phyloP scores from a whole-genome alignment of 1,140 invertebrate genomes.

The Lordiphosa collinella region DNA sequence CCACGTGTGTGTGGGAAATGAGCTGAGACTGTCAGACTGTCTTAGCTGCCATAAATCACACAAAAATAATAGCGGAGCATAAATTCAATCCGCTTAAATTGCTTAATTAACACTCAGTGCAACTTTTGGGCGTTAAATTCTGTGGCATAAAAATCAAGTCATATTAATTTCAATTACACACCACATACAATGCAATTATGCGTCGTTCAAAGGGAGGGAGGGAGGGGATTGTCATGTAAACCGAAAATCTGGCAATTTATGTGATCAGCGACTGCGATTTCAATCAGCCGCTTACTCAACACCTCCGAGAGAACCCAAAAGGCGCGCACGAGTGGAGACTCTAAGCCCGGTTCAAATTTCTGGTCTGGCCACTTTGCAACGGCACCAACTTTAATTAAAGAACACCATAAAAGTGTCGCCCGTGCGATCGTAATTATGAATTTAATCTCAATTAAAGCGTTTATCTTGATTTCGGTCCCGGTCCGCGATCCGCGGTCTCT shows the following conservation, averaged over 20 bases:
- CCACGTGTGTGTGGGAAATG: conserved; percentile 54
- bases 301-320: conserved; percentile 35
- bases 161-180: conserved; percentile 79
- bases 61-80: conserved; percentile 57
- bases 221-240: conserved; percentile 57
- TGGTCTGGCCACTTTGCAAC: conserved; percentile 35
- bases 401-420: conserved; percentile 77
- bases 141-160: no score
- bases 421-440: conserved; percentile 77
- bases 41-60: conserved; percentile 48
- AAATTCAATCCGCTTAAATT: conserved; percentile 76
- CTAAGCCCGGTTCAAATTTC: conserved; percentile 71
- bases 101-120: conserved; percentile 69
- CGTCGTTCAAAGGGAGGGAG: conserved; percentile 22
- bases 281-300: conserved; percentile 71
- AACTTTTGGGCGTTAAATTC: conserved; percentile 55
- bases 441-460: conserved; percentile 77
- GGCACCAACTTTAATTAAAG: conserved; percentile 71
- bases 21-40: conserved; percentile 25
- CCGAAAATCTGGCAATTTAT: conserved; percentile 77
- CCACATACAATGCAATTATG: conserved; percentile 76
- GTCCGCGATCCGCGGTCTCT: conserved; percentile 21
- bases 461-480: conserved; percentile 71
- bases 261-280: conserved; percentile 72
- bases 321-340: background rate